Evolutionary conservation across 2,113 vertebrate genomes (phyloP).

Genomic region (Actenoides lindsayi): DNA sequence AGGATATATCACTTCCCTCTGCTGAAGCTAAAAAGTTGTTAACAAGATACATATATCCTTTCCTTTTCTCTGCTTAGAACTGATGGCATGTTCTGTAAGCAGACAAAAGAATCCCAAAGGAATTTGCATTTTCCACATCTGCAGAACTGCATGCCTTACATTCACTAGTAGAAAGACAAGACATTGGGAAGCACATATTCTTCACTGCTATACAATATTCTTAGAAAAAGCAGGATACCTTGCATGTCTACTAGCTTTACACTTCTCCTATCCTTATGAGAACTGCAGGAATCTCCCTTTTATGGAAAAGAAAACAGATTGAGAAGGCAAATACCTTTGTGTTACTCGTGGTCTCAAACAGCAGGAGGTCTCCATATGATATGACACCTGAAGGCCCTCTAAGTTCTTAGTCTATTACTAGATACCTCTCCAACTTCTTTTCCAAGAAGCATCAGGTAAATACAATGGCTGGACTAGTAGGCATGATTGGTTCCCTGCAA

Average conservation of each 20-base stretch:
- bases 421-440: slow-evolving; percentile 28
- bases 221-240: background rate
- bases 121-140: background rate
- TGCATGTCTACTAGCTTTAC: background rate
- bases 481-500: slow-evolving; percentile 15
- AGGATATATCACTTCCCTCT: background rate
- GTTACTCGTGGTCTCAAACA: slow-evolving; percentile 23
- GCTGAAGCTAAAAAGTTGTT: background rate
- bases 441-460: slow-evolving; percentile 5
- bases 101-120: background rate
- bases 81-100: background rate
- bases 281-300: slow-evolving; percentile 48
- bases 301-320: slow-evolving; percentile 36
- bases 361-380: slow-evolving; percentile 34
- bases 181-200: background rate
- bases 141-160: background rate
- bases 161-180: background rate
- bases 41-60: background rate
- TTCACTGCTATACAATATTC: background rate
- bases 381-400: slow-evolving; percentile 8
- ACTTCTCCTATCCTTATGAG: slow-evolving; percentile 7
- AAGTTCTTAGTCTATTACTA: slow-evolving; percentile 63
- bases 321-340: slow-evolving; percentile 60
- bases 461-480: slow-evolving; percentile 40
- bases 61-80: background rate